phyloP scores from a whole-genome alignment of 2,888 invertebrate genomes.

The Sminthurides aquaticus region DNA sequence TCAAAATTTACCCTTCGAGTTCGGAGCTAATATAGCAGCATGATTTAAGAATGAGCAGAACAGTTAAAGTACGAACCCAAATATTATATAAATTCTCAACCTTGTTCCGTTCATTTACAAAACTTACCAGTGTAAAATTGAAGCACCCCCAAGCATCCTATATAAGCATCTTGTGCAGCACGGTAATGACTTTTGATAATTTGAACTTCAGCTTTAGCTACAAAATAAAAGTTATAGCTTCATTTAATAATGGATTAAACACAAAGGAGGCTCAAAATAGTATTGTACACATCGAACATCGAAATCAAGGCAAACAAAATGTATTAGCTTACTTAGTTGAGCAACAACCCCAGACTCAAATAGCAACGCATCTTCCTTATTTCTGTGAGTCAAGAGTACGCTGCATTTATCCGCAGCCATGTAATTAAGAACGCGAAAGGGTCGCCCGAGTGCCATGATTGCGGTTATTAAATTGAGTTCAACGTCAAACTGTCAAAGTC shows the following conservation, averaged over 20 bases:
- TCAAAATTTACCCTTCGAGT: conserved; percentile 19
- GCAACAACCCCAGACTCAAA: conserved; percentile 91
- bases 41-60: too few species aligned
- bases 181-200: conserved; percentile 79
- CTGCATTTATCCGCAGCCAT: conserved; percentile 80
- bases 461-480: not conserved
- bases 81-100: too few species aligned
- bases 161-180: conserved; percentile 84
- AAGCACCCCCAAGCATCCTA: conserved; percentile 85
- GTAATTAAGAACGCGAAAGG: conserved; percentile 83
- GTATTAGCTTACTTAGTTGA: conserved; percentile 58
- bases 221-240: conserved; percentile 14
- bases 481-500: not conserved
- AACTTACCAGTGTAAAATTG: conserved; percentile 68
- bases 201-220: conserved; percentile 78
- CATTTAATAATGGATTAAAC: conserved; percentile 8
- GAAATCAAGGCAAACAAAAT: too few species aligned
- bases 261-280: not conserved
- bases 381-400: conserved; percentile 79
- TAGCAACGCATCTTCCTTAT: conserved; percentile 74
- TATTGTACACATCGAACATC: too few species aligned
- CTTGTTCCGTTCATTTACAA: too few species aligned
- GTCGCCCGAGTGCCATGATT: conserved; percentile 86
- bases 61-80: too few species aligned
- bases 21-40: conserved; percentile 19